phyloP scores from a whole-genome alignment of 2,797 vertebrate species.

The Falco naumanni region DNA sequence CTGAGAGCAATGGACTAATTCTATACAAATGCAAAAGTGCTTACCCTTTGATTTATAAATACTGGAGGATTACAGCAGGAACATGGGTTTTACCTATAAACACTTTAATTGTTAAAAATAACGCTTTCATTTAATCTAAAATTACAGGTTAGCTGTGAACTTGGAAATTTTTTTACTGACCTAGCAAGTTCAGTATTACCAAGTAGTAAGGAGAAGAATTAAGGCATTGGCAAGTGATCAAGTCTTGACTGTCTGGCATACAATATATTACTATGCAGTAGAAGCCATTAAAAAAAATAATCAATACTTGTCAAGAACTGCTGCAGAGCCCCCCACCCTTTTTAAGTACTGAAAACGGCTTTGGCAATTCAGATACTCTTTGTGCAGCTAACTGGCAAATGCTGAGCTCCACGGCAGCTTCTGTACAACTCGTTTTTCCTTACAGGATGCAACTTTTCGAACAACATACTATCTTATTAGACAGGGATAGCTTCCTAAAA shows the following conservation, averaged over 20 bases:
- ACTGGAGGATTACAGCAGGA: background rate
- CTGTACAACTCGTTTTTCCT: background rate
- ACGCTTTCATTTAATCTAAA: background rate
- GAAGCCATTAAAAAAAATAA: slow-evolving; percentile 26
- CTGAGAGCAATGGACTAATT: background rate
- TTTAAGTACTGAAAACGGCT: background rate
- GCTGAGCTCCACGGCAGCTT: background rate
- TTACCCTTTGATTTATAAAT: background rate
- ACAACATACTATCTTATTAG: fast-evolving
- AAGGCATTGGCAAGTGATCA: background rate
- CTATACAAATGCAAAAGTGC: background rate
- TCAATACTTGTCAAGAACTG: background rate
- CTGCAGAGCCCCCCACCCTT: background rate
- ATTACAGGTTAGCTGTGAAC: slow-evolving; percentile 2
- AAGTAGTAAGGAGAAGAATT: background rate
- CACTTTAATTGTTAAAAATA: slow-evolving; percentile 15
- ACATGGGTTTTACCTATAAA: background rate
- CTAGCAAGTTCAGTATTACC: background rate
- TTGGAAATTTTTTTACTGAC: background rate
- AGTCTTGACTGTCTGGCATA: background rate
- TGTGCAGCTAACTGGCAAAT: background rate
- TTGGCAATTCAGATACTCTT: background rate
- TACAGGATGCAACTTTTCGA: background rate
- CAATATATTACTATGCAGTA: slow-evolving; percentile 31
- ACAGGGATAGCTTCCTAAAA: background rate